Percentiles rank a stretch among this genome's conserved stretches.
These are phyloP conservation scores for Pseudorectes ferrugineus DNA, from an alignment of 2,113 vertebrate species.

Conservation along the genomic window DNA sequence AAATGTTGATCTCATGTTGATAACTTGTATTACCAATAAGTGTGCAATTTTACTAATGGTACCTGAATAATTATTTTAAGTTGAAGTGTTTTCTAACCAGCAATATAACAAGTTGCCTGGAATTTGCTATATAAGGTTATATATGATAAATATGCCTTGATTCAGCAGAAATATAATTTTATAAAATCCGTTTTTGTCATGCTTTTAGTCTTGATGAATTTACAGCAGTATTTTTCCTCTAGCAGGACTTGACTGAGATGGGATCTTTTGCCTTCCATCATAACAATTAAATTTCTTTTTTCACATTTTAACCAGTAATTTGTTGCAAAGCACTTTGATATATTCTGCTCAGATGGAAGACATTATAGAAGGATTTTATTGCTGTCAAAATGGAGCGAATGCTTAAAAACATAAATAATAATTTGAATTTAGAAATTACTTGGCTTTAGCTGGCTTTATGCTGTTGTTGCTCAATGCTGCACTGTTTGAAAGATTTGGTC, in stretches of 20 bases:
- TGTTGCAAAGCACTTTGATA: not conserved
- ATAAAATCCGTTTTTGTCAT: not conserved
- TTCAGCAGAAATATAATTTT: not conserved
- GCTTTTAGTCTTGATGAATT: not conserved
- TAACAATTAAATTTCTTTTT: not conserved
- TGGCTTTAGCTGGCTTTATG: not conserved
- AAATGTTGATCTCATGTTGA: not conserved
- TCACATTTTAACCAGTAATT: not conserved
- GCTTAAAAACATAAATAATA: not conserved
- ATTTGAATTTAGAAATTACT: not conserved
- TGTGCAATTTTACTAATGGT: not conserved
- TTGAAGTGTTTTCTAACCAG: not conserved
- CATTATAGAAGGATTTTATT: not conserved
- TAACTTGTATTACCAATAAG: not conserved
- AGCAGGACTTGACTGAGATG: not conserved
- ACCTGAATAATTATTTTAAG: not conserved
- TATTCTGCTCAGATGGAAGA: not conserved
- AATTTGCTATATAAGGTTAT: not conserved
- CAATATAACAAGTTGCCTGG: not conserved
- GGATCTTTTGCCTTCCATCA: not conserved
- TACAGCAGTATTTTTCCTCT: not conserved
- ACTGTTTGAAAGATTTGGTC: not conserved
- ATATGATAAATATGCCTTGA: not conserved
- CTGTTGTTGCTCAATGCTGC: not conserved
- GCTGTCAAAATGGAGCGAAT: not conserved